Conservation (phyloP, 1,140 invertebrate genomes). For the Drosophila elegans region DNA sequence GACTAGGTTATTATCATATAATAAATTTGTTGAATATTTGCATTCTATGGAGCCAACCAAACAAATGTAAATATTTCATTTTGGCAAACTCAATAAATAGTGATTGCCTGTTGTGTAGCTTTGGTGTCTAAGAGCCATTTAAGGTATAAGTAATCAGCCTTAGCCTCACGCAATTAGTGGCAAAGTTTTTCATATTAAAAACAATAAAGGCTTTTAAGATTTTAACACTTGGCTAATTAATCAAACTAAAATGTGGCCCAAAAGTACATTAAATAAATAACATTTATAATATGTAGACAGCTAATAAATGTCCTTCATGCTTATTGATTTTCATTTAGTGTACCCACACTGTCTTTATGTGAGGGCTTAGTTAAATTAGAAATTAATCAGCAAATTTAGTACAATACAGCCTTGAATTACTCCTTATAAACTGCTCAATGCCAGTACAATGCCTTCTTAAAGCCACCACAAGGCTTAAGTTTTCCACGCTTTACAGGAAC, state of each 20-base stretch:
- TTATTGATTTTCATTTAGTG: neutral
- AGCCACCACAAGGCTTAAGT: slow-evolving; percentile 33
- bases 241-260: neutral
- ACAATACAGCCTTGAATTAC: neutral
- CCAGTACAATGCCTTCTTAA: slow-evolving; percentile 22
- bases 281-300: neutral
- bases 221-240: neutral
- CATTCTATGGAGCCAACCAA: neutral
- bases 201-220: neutral
- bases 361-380: neutral
- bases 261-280: neutral
- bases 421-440: slow-evolving; percentile 27
- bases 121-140: too few species aligned
- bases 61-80: neutral
- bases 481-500: slow-evolving; percentile 13
- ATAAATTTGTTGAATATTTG: neutral
- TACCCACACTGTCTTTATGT: neutral
- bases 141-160: too few species aligned
- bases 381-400: slow-evolving; percentile 10
- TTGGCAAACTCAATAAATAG: neutral
- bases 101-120: too few species aligned
- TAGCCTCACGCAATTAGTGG: too few species aligned
- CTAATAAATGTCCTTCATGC: neutral
- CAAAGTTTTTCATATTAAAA: neutral
- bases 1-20: neutral